Evolutionary conservation across 2,888 invertebrate species (phyloP), one percentile per base, ranked within the genome.

Genomic region (Sinotaia quadrata): DNA sequence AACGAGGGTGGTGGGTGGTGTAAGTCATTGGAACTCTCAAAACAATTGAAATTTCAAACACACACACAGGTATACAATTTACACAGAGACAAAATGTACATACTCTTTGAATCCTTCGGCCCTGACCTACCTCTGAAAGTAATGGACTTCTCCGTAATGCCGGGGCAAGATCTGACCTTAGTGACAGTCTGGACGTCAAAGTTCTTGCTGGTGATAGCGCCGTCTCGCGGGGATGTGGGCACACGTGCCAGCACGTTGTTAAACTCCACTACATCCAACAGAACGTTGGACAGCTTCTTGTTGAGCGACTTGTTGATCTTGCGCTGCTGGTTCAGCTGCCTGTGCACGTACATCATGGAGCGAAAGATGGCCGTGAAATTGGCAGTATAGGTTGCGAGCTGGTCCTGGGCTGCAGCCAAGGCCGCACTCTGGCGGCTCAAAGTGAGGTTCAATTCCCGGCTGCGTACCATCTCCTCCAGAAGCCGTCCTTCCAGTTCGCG

Each of bases 191-290:
- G 78, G 27, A 84, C 85, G 8, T 78, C 69, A 27, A 84, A 81
- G 36, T 75, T 72, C 67, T 82, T 83, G 27, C 57, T 57, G 44
- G 24, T 33, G 27, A 37, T 27, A 10, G 18, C 10, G 36, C 70
- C 71, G 31, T 77, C 73, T 18, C 31, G n/a, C 27, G 60, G 47
- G 8, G 66, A 52, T 2, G 70, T 69, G 2, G 81, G 74, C 12
- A 77, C 71, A 59, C 79, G 80, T 12, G 79, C 76, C 12, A 84
- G 68, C 37, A 82, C 78, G 59, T 82, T 81, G 72, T 81, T 84
- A 12, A 86, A 82, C 74, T 87, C 87, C 5, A 81, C 82, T 36
- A 87, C 81, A 61, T 86, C 84, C 61, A 86, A 73, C 76, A 86
- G 82, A 21, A 87, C 81, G 58, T 81, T 81, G 31, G 83, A 81